Conservation (phyloP, 2,113 vertebrate species). For the Bujurquina vittata region DNA sequence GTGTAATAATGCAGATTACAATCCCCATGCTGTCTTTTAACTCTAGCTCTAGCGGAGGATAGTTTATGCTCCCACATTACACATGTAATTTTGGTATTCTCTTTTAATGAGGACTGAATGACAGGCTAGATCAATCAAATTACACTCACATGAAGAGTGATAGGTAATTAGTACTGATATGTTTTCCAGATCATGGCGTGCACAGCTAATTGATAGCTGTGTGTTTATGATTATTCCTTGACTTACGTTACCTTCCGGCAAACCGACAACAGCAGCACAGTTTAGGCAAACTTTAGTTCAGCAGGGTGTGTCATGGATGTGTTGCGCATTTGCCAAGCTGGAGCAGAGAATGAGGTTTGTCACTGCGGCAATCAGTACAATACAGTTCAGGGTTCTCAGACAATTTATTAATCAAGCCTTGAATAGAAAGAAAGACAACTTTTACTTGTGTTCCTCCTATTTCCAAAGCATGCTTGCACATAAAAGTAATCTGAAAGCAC, state of each 20-base stretch:
- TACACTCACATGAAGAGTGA: not conserved
- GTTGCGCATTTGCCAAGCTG: slow-evolving; percentile 32
- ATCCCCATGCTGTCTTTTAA: slow-evolving; percentile 24
- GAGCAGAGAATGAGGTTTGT: slow-evolving; percentile 45
- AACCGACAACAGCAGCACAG: not conserved
- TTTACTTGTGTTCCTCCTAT: slow-evolving; percentile 43
- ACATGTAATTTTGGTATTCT: not conserved
- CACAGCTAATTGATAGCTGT: slow-evolving; percentile 9
- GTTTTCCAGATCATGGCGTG: not conserved
- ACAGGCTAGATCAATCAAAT: slow-evolving; percentile 9
- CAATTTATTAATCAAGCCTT: slow-evolving; percentile 41
- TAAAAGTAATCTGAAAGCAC: slow-evolving; percentile 50
- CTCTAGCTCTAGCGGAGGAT: not conserved
- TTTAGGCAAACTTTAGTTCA: not conserved
- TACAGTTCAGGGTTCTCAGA: slow-evolving; percentile 55
- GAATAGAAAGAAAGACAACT: not conserved
- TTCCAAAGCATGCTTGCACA: slow-evolving; percentile 7
- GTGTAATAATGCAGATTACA: slow-evolving; percentile 16
- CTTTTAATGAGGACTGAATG: not conserved
- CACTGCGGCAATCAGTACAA: slow-evolving; percentile 28
- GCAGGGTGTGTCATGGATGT: not conserved
- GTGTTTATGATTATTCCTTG: slow-evolving; percentile 14
- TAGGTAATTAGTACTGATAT: slow-evolving; percentile 11
- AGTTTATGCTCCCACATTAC: slow-evolving; percentile 10
- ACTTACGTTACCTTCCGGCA: slow-evolving; percentile 33